Evolutionary conservation across 2,888 invertebrate genomes (phyloP), one percentile per base, ranked within the genome.

Genomic region (Smittia sp.): DNA sequence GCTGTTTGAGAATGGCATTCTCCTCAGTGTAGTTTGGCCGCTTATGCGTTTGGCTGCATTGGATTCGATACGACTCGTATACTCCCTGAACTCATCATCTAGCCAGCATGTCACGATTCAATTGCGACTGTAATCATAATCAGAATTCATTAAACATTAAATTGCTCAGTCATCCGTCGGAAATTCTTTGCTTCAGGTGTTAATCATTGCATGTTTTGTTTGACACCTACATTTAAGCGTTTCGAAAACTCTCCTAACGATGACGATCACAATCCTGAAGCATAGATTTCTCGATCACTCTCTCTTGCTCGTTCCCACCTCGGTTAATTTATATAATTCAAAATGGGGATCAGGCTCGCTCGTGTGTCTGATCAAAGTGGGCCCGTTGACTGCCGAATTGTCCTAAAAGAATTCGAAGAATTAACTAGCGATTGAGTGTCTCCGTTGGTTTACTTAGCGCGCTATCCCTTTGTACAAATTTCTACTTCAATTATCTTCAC

Each of bases 321-420:
- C 62, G 54, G 72, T 11, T 27, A 25, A 27, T n/a, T 41, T 25
- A 15, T 7, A 13, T 22, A 62, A 18, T 18, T 4, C 27, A 20
- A 27, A n/a, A n/a, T n/a, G 38, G 25, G 66, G 66, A 66, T 32
- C 66, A 39, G 65, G 11, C 15, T 25, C n/a, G 27, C 9, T n/a
- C 27, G 63, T 11, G 25, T 18, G 2, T 24, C 62, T 62, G 62
- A 22, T 52, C 62, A 6, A 62, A 2, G 54, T 24, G 22, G 20
- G 58, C 2, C 20, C 58, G 22, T 24, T 39, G 66, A 20, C 38
- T 24, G n/a, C 54, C 25, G 1, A 54, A 32, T n/a, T 13, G 15
- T 52, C 72, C 72, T 72, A 72, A 72, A 72, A 72, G 38, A 52
- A 39, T 58, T 72, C 62, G 62, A 54, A 62, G 72, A 58, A 72